Evolutionary conservation across 1,140 invertebrate species (phyloP), one percentile per base, ranked within the genome.

Genomic region (Campoletis sonorensis): DNA sequence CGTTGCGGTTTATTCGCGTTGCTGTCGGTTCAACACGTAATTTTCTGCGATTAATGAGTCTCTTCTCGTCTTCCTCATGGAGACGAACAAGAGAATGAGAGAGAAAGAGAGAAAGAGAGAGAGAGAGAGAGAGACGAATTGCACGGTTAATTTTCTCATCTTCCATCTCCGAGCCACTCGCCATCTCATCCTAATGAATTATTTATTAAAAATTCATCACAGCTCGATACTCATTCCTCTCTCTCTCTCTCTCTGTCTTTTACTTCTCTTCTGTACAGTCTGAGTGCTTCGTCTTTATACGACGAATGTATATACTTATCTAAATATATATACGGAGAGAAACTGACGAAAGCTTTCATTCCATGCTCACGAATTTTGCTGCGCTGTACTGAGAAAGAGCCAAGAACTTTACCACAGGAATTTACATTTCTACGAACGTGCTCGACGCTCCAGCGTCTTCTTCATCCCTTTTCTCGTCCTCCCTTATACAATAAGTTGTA

Each of bases 171-270:
- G n/a, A 15, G 21, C 23, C 61, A 26, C 67, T 80, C 70, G 33
- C 68, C n/a, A 40, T 70, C 27, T 37, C 68, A 76, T 30, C 27
- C 79, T 86, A 80, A 86, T 86, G 84, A 86, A 86, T 86, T 84
- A 85, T 85, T 86, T 85, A 86, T 84, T 83, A 83, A 86, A 84
- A 86, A 84, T 86, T 85, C 83, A 84, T 84, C 83, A 73, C 70
- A 16, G 79, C 58, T 73, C 79, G 79, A 72, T 81, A 73, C 37
- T 73, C 70, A 18, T 61, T 21, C 40, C 13, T 64, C 15, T 80
- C 61, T 45, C 18, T 26, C 61, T 79, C 40, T 80, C 30, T 71
- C 68, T 70, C 68, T 80, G 40, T 72, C 37, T 70, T 26, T 58
- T 71, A 10, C 58, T 61, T n/a, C 21, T n/a, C n/a, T 21, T 80